Evolutionary conservation across 2,888 invertebrate genomes (phyloP).

Genomic region (Noctua fimbriata): DNA sequence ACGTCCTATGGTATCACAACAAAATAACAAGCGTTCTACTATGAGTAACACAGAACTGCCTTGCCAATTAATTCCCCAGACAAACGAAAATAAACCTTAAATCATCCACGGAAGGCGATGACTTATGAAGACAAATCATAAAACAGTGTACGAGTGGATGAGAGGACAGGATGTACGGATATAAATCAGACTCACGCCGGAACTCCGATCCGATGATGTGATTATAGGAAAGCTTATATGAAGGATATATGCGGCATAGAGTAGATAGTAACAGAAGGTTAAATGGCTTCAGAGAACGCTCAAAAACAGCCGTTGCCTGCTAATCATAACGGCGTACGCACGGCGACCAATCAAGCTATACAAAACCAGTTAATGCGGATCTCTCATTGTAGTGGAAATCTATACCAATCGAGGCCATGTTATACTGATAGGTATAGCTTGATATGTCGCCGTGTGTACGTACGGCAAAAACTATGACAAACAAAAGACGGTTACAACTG

Average conservation of each 20-base stretch:
- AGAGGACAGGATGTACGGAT: slow-evolving; percentile 50
- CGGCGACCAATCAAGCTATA: too few relatives aligned
- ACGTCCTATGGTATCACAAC: neutral
- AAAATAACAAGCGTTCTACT: neutral
- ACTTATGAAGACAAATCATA: slow-evolving; percentile 61
- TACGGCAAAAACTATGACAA: neutral
- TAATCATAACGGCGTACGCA: neutral
- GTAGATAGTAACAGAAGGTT: slow-evolving; percentile 6
- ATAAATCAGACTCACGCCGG: slow-evolving; percentile 63
- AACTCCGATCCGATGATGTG: slow-evolving; percentile 50
- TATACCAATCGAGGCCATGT: too few relatives aligned
- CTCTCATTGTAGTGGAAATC: too few relatives aligned
- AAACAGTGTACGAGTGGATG: slow-evolving; percentile 51
- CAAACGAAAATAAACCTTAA: slow-evolving; percentile 36
- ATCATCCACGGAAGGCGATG: slow-evolving; percentile 27
- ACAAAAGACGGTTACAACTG: too few relatives aligned
- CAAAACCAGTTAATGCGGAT: too few relatives aligned
- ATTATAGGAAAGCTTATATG: slow-evolving; percentile 57
- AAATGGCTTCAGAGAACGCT: neutral
- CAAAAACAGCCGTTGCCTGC: neutral
- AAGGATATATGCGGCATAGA: slow-evolving; percentile 8
- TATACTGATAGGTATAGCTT: too few relatives aligned
- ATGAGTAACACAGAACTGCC: neutral
- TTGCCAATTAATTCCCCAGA: neutral
- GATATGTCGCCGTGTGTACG: too few relatives aligned